Evolutionary conservation across 1,140 invertebrate species (phyloP), one percentile per base, ranked within the genome.

Genomic region (Wasmannia auropunctata): DNA sequence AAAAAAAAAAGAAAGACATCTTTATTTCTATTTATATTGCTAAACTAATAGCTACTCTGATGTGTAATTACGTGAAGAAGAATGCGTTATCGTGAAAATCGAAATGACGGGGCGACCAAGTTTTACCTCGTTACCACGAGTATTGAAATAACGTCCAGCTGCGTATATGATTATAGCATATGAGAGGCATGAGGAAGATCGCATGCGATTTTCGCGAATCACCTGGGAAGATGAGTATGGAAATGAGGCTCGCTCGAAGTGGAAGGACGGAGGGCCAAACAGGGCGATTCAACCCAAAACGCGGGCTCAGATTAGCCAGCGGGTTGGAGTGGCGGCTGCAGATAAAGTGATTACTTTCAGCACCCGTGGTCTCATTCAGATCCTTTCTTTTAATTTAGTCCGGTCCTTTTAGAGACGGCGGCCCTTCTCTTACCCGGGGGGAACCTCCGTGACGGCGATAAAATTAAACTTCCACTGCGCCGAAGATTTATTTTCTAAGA

Each of bases 261-360:
- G 56, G 40, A 79, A 51, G 54, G 28, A 19, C 51, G 49, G n/a
- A n/a, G n/a, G 58, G 19, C 65, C 63, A 84, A 72, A 69, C 65
- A 37, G 85, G n/a, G 54, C 85, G 79, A 85, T 90, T 87, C 86
- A 88, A 51, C 60, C 72, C 80, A 75, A 88, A 90, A 88, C 88
- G 83, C 58, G 86, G 83, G 58, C 51, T 34, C 70, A 90, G 89
- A 90, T 90, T 90, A 90, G 88, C 88, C 74, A 34, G 79, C 85
- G 54, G 49, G 40, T 49, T 31, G 51, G 91, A 92, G 81, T 92
- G 91, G 91, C 81, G 81, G 86, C 75, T 89, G 72, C 89, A 92
- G 91, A 92, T 92, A 92, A 92, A 92, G 91, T 91, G 91, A 92
- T 92, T 92, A 92, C 91, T 91, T 91, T 91, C 89, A 86, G 56